A percentile compares a stretch with the other conserved stretches of the same genome.
Conservation (phyloP, 2,888 invertebrate genomes). For the Eupsilia transversa region DNA sequence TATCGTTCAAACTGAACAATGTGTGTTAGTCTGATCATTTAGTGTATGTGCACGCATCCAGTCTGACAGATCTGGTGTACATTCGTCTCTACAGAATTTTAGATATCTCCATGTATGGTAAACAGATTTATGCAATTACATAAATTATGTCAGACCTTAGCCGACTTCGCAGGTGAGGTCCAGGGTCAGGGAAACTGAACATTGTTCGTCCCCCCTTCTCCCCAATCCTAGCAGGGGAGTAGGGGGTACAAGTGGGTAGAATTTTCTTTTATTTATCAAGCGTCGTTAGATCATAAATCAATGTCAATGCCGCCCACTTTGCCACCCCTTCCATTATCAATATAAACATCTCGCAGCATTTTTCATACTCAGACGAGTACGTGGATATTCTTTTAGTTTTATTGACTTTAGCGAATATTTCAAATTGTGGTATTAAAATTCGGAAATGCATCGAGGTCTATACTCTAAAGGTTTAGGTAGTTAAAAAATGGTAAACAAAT, state of each 20-base stretch:
- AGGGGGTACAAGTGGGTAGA: constrained; percentile 17
- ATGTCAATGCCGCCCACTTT: constrained; percentile 37
- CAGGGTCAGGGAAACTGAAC: background rate
- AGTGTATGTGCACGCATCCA: background rate
- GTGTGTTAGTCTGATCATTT: too few species aligned
- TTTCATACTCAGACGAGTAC: constrained; percentile 1
- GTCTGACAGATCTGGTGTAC: background rate
- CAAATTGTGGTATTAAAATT: background rate
- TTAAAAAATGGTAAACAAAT: too few species aligned
- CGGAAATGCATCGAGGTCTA: background rate
- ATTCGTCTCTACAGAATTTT: background rate
- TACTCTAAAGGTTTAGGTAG: too few species aligned
- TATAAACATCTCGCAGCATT: constrained; percentile 30
- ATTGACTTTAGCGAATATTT: background rate
- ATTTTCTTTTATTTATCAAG: constrained; percentile 57
- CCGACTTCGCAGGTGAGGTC: background rate
- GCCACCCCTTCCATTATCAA: constrained; percentile 46
- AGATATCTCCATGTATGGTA: background rate
- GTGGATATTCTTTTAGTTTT: constrained; percentile 9
- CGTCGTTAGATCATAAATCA: constrained; percentile 49
- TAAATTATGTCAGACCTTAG: background rate
- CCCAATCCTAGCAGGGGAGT: background rate
- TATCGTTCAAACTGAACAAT: too few species aligned
- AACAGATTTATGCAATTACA: too few species aligned
- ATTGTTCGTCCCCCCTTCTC: background rate